Evolutionary conservation across 2,888 invertebrate species (phyloP), one percentile per base, ranked within the genome.

Genomic region (Torymus tubicola): DNA sequence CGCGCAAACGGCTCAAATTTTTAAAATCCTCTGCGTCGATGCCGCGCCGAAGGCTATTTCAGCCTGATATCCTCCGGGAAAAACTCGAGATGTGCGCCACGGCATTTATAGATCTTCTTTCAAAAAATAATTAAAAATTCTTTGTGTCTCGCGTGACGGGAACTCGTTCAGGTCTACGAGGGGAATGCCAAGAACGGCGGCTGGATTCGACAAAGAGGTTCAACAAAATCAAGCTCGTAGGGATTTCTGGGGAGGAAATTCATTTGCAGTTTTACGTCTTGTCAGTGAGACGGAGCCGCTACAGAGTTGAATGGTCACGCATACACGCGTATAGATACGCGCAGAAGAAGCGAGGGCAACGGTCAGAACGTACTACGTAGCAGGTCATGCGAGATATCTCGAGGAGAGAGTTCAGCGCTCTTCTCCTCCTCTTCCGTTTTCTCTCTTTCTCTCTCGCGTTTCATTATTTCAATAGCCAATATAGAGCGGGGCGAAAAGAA

Each of bases 401-500:
- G 42, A 14, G 52, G n/a, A 42, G 24, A 12, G 21, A 2, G 12
- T 61, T 3, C 21, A 10, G 10, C 61, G 70, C 31, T 64, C 13
- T 57, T 53, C 64, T 11, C 14, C 2, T 16, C 24, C 12, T 58
- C 50, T 11, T 1, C 5, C 31, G n/a, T n/a, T 50, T 53, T 70
- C 31, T 21, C 57, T 14, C 16, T 50, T 2, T 53, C 64, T 64
- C 18, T 50, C 4, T 53, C 64, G 57, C 68, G 60, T 73, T 79
- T 79, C 68, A 73, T 79, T 73, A 79, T 79, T 60, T 68, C 68
- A 73, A 73, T 68, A 24, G 73, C 55, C 75, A 57, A 68, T 76
- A 53, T 42, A 42, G 63, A 21, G 1, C 24, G 18, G 24, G 21
- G 31, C 63, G 11, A 14, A 31, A 31, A 64, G 18, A 18, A 31